These are phyloP conservation scores for Colostygia pectinataria DNA, from an alignment of 2,888 invertebrate species.

Conservation along the genomic window DNA sequence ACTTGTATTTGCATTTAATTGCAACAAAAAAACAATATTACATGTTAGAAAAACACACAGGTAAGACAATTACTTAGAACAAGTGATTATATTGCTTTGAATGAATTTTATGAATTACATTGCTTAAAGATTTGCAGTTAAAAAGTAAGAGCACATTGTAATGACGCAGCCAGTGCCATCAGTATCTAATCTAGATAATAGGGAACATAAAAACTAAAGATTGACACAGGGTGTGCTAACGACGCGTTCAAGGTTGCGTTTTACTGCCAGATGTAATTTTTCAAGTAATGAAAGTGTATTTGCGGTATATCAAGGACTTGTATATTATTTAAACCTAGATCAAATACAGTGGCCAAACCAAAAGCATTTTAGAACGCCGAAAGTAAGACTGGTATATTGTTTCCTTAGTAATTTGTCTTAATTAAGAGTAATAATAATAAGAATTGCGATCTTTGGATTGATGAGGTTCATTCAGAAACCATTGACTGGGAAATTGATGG, in stretches of 20 bases:
- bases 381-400: background rate
- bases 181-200: conserved; percentile 33
- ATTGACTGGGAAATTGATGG: conserved; percentile 9
- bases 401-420: background rate
- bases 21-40: too few species aligned
- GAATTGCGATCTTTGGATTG: conserved; percentile 2
- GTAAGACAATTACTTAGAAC: too few species aligned
- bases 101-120: too few species aligned
- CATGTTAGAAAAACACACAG: too few species aligned
- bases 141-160: background rate
- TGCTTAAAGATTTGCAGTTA: too few species aligned
- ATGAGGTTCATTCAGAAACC: background rate
- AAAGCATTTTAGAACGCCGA: too few species aligned
- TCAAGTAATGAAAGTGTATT: conserved; percentile 11
- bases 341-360: too few species aligned
- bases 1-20: too few species aligned
- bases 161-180: conserved; percentile 1
- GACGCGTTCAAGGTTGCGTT: conserved; percentile 23
- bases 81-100: too few species aligned
- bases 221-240: conserved; percentile 34
- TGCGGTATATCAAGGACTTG: background rate
- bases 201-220: conserved; percentile 23
- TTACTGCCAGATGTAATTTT: conserved; percentile 18
- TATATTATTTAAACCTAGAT: background rate
- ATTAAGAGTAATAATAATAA: background rate